Evolutionary conservation across 2,888 invertebrate genomes (phyloP).

Genomic region (Heliconius aoede): DNA sequence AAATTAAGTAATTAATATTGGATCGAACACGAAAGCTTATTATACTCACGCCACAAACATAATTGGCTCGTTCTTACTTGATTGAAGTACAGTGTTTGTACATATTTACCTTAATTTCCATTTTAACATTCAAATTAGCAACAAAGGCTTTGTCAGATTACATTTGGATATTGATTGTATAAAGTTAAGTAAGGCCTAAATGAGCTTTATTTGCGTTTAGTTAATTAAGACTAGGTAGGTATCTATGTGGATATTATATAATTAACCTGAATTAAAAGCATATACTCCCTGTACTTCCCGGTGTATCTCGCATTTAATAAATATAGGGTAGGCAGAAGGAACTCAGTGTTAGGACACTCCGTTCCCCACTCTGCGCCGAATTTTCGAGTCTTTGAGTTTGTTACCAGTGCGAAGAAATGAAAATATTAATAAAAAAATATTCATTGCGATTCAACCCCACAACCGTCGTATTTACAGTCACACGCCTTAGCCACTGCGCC

Average conservation of each 20-base stretch:
- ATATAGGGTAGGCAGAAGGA: background rate
- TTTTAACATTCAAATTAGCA: constrained; percentile 18
- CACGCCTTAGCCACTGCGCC: too few species aligned
- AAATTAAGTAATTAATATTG: background rate
- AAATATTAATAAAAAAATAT: background rate
- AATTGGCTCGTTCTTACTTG: constrained; percentile 7
- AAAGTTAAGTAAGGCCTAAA: background rate
- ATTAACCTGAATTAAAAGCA: background rate
- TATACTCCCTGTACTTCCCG: background rate
- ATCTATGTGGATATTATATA: background rate
- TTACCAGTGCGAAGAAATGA: too few species aligned
- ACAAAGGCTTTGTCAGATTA: constrained; percentile 15
- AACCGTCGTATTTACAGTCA: too few species aligned
- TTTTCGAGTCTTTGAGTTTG: background rate
- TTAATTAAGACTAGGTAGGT: background rate
- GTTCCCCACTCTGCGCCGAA: background rate
- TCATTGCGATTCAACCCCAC: too few species aligned
- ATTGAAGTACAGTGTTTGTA: constrained; percentile 17
- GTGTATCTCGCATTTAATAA: background rate
- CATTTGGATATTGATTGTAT: constrained; percentile 18
- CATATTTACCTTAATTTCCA: background rate
- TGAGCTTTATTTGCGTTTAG: background rate
- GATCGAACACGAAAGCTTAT: constrained; percentile 5
- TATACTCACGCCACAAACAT: background rate
- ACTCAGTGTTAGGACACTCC: background rate